Base-by-base conservation (phyloP, 2,113 vertebrate species). In the Notothenia coriiceps region DNA sequence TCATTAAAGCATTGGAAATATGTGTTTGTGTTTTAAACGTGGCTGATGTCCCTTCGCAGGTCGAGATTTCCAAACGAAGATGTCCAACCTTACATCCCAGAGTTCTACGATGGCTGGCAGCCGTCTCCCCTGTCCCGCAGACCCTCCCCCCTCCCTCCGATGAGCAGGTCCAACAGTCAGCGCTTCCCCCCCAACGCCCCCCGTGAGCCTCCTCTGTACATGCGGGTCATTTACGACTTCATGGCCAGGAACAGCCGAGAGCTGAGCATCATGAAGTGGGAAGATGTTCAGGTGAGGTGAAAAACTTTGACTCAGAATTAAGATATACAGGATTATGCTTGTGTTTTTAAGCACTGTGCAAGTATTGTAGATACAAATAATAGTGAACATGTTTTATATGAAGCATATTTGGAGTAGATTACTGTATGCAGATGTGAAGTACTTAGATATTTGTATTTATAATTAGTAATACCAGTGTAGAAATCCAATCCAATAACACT, bases 41-140 rank as follows among this genome's bases (percentile, higher is more conserved):
- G 10, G 5, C 12, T 67, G 9, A 61, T 2, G 15, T 66, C 70
- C 10, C 64, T 15, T 69, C 44, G 5, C 79, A 96, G 95, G 62
- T 91, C 89, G 2, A 71, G 92, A 46, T 96, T 95, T 94, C 94
- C 87, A 1, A 80, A 93, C 0, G 29, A 50, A 0, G 71, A 95
- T 3, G 46, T 97, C 49, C 91, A 87, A 0, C 9, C 46, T 3
- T 97, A 97, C 77, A 43, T 55, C 47, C 97, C 96, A 0, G 50
- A 55, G 0, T 98, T 98, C 89, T 96, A 83, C 0, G 94, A 96
- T 4, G 96, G 95, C n/a, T 98, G 96, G 97, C 61, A 95, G 82
- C 94, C 79, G 0, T 94, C 95, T 0, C 2, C 84, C 7, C 87
- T 74, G 8, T 0, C 25, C 13, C 91, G 88, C 0, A 0, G 40